Base-by-base conservation (phyloP, 2,888 invertebrate species). In the Tenthredo scrophulariae region DNA sequence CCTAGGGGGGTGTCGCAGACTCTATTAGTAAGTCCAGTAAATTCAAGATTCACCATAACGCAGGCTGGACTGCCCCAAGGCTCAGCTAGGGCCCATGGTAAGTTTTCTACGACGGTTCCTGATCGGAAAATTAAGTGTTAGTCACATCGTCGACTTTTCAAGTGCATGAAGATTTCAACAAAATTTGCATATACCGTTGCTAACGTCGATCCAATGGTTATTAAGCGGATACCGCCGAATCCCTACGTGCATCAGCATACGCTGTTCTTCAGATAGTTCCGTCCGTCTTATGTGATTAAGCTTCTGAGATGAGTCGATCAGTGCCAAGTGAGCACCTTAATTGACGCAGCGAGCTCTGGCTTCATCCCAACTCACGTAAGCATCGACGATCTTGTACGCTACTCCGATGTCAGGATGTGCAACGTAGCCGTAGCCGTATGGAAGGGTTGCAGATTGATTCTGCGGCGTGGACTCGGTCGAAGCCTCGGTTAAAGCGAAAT, bases 201-300 rank as follows among this genome's bases (percentile, higher is more conserved):
- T 6, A n/a, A n/a, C 0, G 54, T 6, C n/a, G 54, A 54, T 6
- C 54, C 54, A 54, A 0, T 54, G 5, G 18, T 6, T 5, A 1
- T 2, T n/a, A 54, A 46, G 15, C 0, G 0, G 43, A 46, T n/a
- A 7, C 10, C 43, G 43, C 9, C 10, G 18, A 54, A 54, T 54
- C 18, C 54, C 54, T 54, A 54, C 54, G 5, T 54, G 54, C 0
- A 6, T 13, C 13, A 9, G n/a, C 9, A 43, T 29, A 29, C 2
- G 29, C 6, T 0, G 0, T 50, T 4, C 0, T 4, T 0, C 3
- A 3, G 4, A 0, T 18, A 50, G 0, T 4, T 2, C n/a, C n/a
- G n/a, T n/a, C n/a, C n/a, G n/a, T 50, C 2, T 50, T 50, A 50
- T 18, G 50, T 50, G 5, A 13, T 13, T 4, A 7, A 50, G 2